Evolutionary conservation across 2,797 vertebrate genomes (phyloP).

Genomic region (Coregonus sp.): DNA sequence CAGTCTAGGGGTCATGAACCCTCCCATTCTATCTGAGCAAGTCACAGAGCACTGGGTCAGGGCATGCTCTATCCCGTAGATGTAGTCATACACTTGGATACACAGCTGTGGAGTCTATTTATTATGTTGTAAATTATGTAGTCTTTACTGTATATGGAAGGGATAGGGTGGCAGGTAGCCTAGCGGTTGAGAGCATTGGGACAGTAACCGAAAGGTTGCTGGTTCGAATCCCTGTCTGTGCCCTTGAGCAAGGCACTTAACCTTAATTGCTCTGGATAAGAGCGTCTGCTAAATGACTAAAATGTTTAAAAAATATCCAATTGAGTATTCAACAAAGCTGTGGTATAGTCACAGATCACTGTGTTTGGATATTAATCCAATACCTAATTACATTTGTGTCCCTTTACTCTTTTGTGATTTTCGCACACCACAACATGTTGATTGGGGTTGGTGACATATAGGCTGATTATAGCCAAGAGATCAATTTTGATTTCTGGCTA

Average conservation of each 20-base stretch:
- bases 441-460: background rate
- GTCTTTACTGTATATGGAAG: background rate
- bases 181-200: no score
- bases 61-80: constrained; percentile 20
- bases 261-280: no score
- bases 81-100: constrained; percentile 9
- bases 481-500: background rate
- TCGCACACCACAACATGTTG: background rate
- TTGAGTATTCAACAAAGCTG: background rate
- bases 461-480: background rate
- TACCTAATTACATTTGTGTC: background rate
- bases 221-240: no score
- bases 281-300: no score
- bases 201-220: no score
- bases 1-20: constrained; percentile 34
- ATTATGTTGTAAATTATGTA: background rate
- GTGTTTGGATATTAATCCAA: background rate
- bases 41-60: constrained; percentile 41
- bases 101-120: background rate
- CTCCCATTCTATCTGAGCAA: constrained; percentile 39
- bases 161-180: no score
- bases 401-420: background rate
- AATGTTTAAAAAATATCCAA: background rate
- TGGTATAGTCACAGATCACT: background rate
- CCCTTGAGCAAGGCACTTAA: no score